phyloP scores from a whole-genome alignment of 2,888 invertebrate genomes.

The Chloroclystis v-ata region DNA sequence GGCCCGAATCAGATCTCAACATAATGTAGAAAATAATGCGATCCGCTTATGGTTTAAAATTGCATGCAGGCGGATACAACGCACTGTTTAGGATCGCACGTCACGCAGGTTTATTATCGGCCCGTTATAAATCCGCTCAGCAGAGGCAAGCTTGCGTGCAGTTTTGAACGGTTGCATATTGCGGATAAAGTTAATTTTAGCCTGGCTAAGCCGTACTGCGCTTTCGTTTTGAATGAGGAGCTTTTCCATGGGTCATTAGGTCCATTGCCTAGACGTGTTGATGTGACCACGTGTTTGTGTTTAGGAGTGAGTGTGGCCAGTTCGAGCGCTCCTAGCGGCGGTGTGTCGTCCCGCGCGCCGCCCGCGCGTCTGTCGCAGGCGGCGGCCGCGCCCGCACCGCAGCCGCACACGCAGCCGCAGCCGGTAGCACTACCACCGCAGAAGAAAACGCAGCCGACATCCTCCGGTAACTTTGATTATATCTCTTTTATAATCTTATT shows the following conservation, averaged over 20 bases:
- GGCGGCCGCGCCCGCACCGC: constrained; percentile 27
- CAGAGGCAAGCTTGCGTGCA: constrained; percentile 7
- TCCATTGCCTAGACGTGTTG: not conserved
- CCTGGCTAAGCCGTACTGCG: constrained; percentile 4
- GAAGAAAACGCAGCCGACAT: constrained; percentile 54
- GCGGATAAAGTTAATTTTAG: constrained; percentile 12
- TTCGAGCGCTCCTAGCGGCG: constrained; percentile 17
- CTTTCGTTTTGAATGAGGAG: constrained; percentile 2
- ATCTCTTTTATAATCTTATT: too few species aligned
- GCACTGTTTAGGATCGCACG: constrained; percentile 14
- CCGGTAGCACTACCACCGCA: constrained; percentile 23
- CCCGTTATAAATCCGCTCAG: constrained; percentile 7
- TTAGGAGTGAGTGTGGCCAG: constrained; percentile 29
- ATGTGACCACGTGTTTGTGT: constrained; percentile 13
- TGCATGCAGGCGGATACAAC: constrained; percentile 9
- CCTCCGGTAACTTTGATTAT: constrained; percentile 51
- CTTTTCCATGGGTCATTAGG: constrained; percentile 6
- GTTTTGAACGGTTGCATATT: constrained; percentile 10
- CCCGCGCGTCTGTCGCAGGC: constrained; percentile 15
- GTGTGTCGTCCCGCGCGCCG: constrained; percentile 22
- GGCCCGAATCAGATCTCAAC: constrained; percentile 7
- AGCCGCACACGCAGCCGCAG: constrained; percentile 22
- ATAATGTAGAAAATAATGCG: constrained; percentile 4
- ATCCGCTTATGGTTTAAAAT: constrained; percentile 9
- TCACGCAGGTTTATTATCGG: constrained; percentile 13